A percentile compares a stretch with the other conserved stretches of the same genome.
Evolutionary conservation across 2,888 invertebrate genomes (phyloP).

Genomic region (Lycaena phlaeas): DNA sequence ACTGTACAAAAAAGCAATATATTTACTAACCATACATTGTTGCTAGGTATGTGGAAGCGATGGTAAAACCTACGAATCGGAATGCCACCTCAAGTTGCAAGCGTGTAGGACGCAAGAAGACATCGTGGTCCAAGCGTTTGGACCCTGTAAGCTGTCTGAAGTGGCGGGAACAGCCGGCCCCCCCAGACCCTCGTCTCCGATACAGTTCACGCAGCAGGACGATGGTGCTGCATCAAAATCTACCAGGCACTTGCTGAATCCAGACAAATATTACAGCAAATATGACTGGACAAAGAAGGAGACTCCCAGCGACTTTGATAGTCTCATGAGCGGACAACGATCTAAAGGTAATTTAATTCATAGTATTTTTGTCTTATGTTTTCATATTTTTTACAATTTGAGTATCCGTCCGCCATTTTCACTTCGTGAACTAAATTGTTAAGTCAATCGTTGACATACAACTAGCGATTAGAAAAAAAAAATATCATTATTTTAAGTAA

Average conservation of each 20-base stretch:
- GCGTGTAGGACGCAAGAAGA: constrained; percentile 88
- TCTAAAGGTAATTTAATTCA: constrained; percentile 46
- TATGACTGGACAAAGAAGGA: constrained; percentile 74
- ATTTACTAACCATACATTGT: no score
- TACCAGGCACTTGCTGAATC: constrained; percentile 82
- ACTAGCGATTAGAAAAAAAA: no score
- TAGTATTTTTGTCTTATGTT: not conserved
- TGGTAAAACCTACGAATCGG: constrained; percentile 86
- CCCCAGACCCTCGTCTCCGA: constrained; percentile 81
- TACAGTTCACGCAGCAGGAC: constrained; percentile 85
- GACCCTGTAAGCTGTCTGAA: constrained; percentile 81
- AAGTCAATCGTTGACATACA: no score
- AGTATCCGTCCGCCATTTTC: no score
- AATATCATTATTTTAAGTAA: no score
- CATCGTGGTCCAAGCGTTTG: constrained; percentile 83
- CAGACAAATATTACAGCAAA: constrained; percentile 77
- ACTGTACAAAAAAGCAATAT: no score
- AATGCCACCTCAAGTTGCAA: constrained; percentile 86
- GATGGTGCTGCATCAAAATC: constrained; percentile 85
- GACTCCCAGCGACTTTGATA: constrained; percentile 61
- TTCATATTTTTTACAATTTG: no score
- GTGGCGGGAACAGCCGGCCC: constrained; percentile 83
- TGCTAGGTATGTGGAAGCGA: constrained; percentile 84
- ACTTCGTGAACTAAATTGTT: no score
- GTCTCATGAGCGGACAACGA: constrained; percentile 50